Evolutionary conservation across 2,113 vertebrate genomes (phyloP).

Genomic region (Rallus limicola): DNA sequence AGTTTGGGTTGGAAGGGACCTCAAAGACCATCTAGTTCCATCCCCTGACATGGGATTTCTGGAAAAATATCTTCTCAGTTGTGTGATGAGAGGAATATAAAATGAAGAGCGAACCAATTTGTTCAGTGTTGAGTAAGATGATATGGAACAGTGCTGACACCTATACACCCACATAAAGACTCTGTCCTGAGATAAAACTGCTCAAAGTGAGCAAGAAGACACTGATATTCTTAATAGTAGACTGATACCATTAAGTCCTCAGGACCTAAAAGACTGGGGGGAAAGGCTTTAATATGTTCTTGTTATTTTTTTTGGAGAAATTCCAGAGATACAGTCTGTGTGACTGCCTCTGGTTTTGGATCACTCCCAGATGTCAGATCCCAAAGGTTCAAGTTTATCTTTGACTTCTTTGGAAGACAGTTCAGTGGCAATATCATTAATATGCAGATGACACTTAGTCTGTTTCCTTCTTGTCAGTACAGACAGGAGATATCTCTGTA

Average conservation of each 20-base stretch:
- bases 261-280: neutral
- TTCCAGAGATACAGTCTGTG: neutral
- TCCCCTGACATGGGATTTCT: too few relatives aligned
- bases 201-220: neutral
- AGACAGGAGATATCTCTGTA: conserved; percentile 28
- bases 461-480: conserved; percentile 28
- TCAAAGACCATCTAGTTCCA: too few relatives aligned
- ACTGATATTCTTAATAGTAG: neutral
- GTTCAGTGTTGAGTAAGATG: neutral
- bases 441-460: conserved; percentile 8
- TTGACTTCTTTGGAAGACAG: neutral
- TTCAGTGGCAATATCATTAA: neutral
- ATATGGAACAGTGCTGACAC: neutral
- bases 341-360: conserved; percentile 12
- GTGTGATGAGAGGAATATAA: neutral
- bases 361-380: neutral
- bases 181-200: neutral
- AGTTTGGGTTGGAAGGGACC: too few relatives aligned
- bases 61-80: neutral
- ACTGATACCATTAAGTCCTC: neutral
- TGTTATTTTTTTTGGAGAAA: conserved; percentile 2
- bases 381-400: conserved; percentile 17
- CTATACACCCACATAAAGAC: neutral
- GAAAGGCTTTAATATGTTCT: neutral
- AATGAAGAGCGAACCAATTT: neutral